These are phyloP conservation scores for Protodeltote pygarga DNA, from an alignment of 2,888 invertebrate species.

Conservation along the genomic window DNA sequence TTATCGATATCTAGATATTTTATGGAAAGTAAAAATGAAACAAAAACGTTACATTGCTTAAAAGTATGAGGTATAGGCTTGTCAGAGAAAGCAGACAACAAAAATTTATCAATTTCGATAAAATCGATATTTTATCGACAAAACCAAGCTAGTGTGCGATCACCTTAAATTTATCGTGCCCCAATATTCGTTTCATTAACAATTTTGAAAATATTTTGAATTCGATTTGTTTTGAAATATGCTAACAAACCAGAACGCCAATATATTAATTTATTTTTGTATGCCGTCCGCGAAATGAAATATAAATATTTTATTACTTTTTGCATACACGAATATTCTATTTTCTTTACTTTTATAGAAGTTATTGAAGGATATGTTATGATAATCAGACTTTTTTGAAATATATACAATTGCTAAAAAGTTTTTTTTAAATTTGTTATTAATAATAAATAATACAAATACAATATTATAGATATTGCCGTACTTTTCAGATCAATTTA, in stretches of 20 bases:
- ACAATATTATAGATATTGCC: too few relatives aligned
- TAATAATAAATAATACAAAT: too few relatives aligned
- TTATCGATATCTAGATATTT: too few relatives aligned
- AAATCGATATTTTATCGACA: not conserved
- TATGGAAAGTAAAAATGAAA: not conserved
- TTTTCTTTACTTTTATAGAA: not conserved
- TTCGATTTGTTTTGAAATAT: conserved; percentile 5
- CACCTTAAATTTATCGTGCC: too few relatives aligned
- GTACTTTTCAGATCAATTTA: too few relatives aligned
- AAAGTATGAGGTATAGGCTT: not conserved
- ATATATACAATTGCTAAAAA: not conserved
- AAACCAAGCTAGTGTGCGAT: not conserved
- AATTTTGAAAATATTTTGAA: conserved; percentile 1
- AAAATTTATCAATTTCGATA: not conserved
- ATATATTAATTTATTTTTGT: conserved; percentile 25
- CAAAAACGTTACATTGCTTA: not conserved
- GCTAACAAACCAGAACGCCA: conserved; percentile 1
- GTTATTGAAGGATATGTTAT: not conserved
- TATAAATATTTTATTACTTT: conserved; percentile 3
- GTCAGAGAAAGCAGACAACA: not conserved
- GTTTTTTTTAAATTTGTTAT: not conserved
- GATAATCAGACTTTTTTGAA: not conserved
- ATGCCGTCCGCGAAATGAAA: conserved; percentile 6
- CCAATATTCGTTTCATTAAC: conserved; percentile 2
- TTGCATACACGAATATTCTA: not conserved